These are phyloP conservation scores for Julus scanicus DNA, from an alignment of 2,888 invertebrate genomes.

Conservation along the genomic window DNA sequence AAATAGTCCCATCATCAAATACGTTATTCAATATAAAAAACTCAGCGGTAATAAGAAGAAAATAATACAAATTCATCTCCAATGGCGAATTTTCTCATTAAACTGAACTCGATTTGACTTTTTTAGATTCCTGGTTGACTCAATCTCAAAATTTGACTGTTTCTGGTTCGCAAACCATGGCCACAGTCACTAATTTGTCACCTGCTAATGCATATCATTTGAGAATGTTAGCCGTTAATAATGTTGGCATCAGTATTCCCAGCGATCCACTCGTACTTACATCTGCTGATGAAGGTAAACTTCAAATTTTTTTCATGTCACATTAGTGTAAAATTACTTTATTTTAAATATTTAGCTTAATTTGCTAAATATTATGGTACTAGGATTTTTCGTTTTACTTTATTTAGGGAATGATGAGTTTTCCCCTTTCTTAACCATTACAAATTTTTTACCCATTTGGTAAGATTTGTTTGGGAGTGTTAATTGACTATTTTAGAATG, in stretches of 20 bases:
- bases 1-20: constrained; percentile 88
- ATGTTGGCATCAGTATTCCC: constrained; percentile 88
- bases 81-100: not conserved
- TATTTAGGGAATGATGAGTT: too few relatives aligned
- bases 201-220: constrained; percentile 94
- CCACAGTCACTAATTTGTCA: constrained; percentile 72
- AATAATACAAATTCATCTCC: not conserved
- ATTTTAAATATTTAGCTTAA: too few relatives aligned
- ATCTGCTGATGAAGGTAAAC: constrained; percentile 87
- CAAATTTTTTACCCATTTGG: too few relatives aligned
- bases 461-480: too few relatives aligned
- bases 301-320: too few relatives aligned
- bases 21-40: constrained; percentile 90
- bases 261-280: constrained; percentile 94
- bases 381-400: too few relatives aligned
- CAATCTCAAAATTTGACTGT: constrained; percentile 56
- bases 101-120: not conserved
- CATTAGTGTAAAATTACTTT: too few relatives aligned
- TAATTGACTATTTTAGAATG: too few relatives aligned
- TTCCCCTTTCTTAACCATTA: too few relatives aligned
- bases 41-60: constrained; percentile 64
- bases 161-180: constrained; percentile 53
- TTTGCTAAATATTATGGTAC: too few relatives aligned
- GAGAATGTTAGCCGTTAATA: constrained; percentile 91
- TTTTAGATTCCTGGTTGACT: constrained; percentile 55